Conservation (phyloP, 1,140 invertebrate genomes). For the Brachionus sp. region DNA sequence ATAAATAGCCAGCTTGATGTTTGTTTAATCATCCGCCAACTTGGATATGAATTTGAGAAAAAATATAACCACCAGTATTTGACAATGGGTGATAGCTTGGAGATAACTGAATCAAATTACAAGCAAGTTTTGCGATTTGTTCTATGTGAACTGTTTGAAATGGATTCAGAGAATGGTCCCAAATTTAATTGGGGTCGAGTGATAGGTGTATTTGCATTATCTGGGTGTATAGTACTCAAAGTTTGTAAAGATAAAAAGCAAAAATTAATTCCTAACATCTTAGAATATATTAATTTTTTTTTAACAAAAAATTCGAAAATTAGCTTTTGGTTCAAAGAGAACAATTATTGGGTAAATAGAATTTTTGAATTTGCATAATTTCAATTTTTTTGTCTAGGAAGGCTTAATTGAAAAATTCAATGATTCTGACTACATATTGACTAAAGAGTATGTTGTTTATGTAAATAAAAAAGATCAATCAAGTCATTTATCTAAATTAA, state of each 20-base stretch:
- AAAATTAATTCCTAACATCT: background rate
- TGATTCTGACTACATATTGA: background rate
- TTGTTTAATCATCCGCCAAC: background rate
- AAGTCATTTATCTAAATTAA: background rate
- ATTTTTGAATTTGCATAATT: background rate
- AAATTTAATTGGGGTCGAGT: constrained; percentile 14
- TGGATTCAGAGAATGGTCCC: background rate
- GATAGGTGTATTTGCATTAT: background rate
- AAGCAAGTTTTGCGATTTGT: background rate
- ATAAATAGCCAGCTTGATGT: background rate
- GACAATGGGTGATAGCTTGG: background rate
- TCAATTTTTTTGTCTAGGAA: background rate
- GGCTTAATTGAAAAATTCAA: background rate
- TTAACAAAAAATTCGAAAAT: background rate
- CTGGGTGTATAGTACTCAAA: background rate
- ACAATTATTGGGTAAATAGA: constrained; percentile 26
- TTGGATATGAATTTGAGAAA: constrained; percentile 16
- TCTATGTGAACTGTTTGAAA: background rate
- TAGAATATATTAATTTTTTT: background rate
- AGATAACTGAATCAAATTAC: background rate
- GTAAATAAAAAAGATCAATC: background rate
- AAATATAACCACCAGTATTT: background rate
- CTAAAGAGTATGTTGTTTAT: background rate
- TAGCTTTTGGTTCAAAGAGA: background rate
- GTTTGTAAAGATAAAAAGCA: background rate